phyloP scores from a whole-genome alignment of 2,797 vertebrate genomes.

The Siniperca scherzeri region DNA sequence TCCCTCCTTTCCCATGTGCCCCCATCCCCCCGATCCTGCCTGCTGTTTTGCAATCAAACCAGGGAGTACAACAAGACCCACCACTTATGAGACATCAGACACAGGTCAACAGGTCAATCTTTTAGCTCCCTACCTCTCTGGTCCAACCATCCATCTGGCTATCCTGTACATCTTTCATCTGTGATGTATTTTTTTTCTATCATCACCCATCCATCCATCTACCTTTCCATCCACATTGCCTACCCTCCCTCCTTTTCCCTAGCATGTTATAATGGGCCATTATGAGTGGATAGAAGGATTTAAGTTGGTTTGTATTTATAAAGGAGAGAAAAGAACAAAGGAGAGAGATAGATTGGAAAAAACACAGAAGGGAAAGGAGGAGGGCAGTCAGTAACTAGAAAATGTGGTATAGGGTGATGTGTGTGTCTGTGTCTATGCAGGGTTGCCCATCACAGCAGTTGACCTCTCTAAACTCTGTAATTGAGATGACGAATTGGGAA shows the following conservation, averaged over 20 bases:
- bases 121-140: constrained; percentile 72
- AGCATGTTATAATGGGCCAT: constrained; percentile 62
- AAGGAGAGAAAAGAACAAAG: constrained; percentile 63
- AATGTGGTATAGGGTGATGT: constrained; percentile 23
- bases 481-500: constrained; percentile 72
- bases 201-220: constrained; percentile 59
- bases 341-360: constrained; percentile 33
- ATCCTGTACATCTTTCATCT: constrained; percentile 71
- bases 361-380: constrained; percentile 9
- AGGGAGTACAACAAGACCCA: constrained; percentile 71
- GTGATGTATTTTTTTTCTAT: constrained; percentile 66
- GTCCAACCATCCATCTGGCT: constrained; percentile 72
- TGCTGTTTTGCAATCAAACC: constrained; percentile 80
- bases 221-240: constrained; percentile 39
- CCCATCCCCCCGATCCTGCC: constrained; percentile 40
- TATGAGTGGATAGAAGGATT: constrained; percentile 74
- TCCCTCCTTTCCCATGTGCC: constrained; percentile 20
- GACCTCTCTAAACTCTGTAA: constrained; percentile 65
- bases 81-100: constrained; percentile 80
- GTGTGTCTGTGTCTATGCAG: constrained; percentile 27
- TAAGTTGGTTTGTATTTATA: constrained; percentile 71
- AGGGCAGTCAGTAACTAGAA: constrained; percentile 52
- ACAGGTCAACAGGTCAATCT: constrained; percentile 78
- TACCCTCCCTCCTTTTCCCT: constrained; percentile 44
- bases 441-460: constrained; percentile 57